Evolutionary conservation across 2,888 invertebrate genomes (phyloP), one percentile per base, ranked within the genome.

Genomic region (Sicus ferrugineus): DNA sequence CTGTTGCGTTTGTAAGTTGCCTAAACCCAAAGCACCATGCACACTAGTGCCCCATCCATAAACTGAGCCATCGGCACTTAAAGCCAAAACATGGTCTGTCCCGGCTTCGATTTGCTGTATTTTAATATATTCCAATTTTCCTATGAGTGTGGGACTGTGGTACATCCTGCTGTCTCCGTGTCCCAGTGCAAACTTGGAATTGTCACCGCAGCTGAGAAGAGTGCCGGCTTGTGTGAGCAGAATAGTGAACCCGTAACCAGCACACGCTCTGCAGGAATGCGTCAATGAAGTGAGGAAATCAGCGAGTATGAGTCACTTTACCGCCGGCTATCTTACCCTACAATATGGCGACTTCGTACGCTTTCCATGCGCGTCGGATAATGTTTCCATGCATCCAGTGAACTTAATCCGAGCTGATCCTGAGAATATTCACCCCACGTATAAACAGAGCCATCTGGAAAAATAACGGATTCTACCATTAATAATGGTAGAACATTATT

Each of bases 131-230:
- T 84, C 80, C 62, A 89, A 79, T 61, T 84, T 84, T 72, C 86
- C 87, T 69, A 89, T 87, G 1, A 90, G 79, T 77, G 89, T 89
- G 3, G 92, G 92, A 75, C 86, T 79, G 38, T 87, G 82, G 54
- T 86, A 84, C 73, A 85, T 86, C 71, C 86, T 87, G 83, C 87
- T 88, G 68, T 90, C 88, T 2, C 88, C 88, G 77, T 91, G 90
- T 0, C 91, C 91, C n/a, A 92, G 85, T 72, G 89, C 89, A 21
- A 89, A 89, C 70, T 86, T 86, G 7, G 87, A 84, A 30, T 90
- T 90, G 78, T 89, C 88, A 0, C 92, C 92, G 80, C 91, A 91
- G 38, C 90, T 90, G 78, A 91, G 86, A 0, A 92, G 84, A n/a
- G 89, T 87, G 7, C 92, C 92, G 67, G 89, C 87, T 76, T 90